Evolutionary conservation across 35 echinoderm and acorn worm genomes (phyloP).

Genomic region (Nesometra sesokonis): DNA sequence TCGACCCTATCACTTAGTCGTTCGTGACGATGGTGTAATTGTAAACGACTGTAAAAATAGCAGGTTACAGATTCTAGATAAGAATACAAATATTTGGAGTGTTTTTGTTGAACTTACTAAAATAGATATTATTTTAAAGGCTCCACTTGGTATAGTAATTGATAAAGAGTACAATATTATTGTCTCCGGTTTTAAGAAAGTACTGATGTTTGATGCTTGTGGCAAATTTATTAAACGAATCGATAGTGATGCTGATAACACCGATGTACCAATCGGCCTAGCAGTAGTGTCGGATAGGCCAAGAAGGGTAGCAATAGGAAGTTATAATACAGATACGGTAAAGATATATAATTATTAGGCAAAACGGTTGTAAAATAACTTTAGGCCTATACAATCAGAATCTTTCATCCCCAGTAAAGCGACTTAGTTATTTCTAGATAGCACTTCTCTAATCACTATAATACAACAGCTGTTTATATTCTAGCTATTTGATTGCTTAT

Average conservation of each 20-base stretch:
- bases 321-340: not conserved
- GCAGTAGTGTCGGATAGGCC: not conserved
- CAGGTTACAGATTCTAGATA: not conserved
- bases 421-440: too few relatives aligned
- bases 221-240: not conserved
- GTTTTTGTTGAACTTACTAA: not conserved
- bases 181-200: not conserved
- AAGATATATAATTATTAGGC: not conserved
- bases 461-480: too few relatives aligned
- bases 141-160: not conserved
- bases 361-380: not conserved
- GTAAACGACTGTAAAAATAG: not conserved
- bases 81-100: not conserved
- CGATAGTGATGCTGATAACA: not conserved
- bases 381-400: too few relatives aligned
- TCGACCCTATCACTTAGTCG: not conserved
- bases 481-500: too few relatives aligned
- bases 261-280: not conserved
- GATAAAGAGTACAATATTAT: not conserved
- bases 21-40: not conserved
- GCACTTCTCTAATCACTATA: too few relatives aligned
- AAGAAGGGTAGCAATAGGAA: not conserved
- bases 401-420: too few relatives aligned
- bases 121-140: not conserved
- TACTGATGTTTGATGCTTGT: not conserved